phyloP scores from a whole-genome alignment of 1,140 invertebrate species.

The Rhagoletis zephyria region DNA sequence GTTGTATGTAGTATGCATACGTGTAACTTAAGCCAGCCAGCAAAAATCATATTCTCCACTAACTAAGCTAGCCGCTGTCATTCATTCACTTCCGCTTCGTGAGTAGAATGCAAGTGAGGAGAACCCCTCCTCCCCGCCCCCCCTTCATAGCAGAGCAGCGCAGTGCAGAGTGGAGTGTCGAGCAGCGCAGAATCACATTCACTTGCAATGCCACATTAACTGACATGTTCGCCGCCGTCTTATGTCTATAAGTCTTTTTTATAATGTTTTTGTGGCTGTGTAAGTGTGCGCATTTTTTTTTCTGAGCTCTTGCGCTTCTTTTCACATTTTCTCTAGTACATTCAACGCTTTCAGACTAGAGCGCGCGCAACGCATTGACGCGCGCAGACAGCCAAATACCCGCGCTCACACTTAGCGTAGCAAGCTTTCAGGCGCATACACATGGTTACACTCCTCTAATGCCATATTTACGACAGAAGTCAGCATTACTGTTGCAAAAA shows the following conservation, averaged over 20 bases:
- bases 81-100: constrained; percentile 47
- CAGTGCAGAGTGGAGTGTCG: no score
- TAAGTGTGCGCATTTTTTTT: neutral
- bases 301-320: constrained; percentile 14
- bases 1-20: neutral
- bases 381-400: neutral
- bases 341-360: neutral
- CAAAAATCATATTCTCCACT: constrained; percentile 50
- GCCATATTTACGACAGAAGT: constrained; percentile 50
- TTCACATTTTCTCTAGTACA: neutral
- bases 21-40: constrained; percentile 27
- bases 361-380: neutral
- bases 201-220: constrained; percentile 48
- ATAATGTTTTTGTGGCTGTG: neutral
- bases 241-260: constrained; percentile 39
- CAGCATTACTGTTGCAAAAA: constrained; percentile 38
- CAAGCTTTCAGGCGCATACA: constrained; percentile 44
- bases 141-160: no score
- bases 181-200: neutral
- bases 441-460: constrained; percentile 7
- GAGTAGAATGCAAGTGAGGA: constrained; percentile 30
- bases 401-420: neutral
- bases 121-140: neutral
- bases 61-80: constrained; percentile 48
- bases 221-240: constrained; percentile 40